These are phyloP conservation scores for Lepetodrilus schrolli DNA, from an alignment of 2,888 invertebrate species.

Conservation along the genomic window DNA sequence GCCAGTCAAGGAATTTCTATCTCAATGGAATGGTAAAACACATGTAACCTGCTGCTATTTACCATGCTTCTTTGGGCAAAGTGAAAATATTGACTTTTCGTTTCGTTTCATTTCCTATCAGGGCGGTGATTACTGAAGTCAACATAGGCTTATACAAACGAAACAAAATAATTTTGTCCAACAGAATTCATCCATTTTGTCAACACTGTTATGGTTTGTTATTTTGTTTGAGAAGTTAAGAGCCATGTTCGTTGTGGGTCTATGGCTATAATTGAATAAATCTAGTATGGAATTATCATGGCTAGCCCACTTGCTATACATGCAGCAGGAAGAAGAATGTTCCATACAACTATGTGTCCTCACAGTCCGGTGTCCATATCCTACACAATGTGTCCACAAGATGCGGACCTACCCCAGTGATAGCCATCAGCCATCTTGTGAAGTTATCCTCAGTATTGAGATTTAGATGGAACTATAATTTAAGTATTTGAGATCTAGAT, in stretches of 20 bases:
- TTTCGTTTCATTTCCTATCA: slow-evolving; percentile 16
- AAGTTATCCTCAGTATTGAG: no score
- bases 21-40: neutral
- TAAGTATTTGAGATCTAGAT: no score
- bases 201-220: neutral
- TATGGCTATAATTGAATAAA: no score
- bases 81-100: slow-evolving; percentile 23
- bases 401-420: no score
- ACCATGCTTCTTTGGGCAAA: neutral
- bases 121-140: slow-evolving; percentile 4
- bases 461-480: no score
- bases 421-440: no score
- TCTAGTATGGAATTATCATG: no score
- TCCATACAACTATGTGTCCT: no score
- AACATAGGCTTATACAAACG: slow-evolving; percentile 15
- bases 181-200: neutral
- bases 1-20: neutral
- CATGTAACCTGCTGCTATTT: neutral
- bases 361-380: no score
- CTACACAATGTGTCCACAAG: no score
- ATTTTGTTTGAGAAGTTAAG: neutral
- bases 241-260: neutral
- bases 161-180: neutral
- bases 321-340: no score
- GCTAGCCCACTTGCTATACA: no score